Conservation (phyloP, 2,888 invertebrate species). For the Drosophila nigritarsus region DNA sequence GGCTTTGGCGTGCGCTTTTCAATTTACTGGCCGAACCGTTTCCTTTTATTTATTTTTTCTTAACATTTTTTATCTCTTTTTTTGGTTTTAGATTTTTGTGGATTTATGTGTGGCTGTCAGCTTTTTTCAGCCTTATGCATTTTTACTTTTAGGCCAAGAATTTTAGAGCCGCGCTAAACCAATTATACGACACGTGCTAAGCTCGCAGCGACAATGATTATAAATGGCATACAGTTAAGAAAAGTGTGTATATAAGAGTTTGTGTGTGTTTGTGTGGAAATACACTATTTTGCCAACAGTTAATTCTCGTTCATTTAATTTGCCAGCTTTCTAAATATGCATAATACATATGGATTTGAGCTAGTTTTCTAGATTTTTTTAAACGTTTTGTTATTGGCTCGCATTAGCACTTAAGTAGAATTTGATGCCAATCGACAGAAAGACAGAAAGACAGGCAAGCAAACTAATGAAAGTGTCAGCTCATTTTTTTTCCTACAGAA, state of each 20-base stretch:
- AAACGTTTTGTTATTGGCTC: constrained; percentile 75
- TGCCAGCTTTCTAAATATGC: constrained; percentile 64
- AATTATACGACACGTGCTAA: constrained; percentile 64
- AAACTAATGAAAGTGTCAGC: constrained; percentile 64
- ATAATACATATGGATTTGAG: constrained; percentile 55
- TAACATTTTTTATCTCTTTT: constrained; percentile 20
- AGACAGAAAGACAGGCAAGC: background rate
- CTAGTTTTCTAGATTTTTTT: constrained; percentile 67
- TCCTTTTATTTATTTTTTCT: constrained; percentile 49
- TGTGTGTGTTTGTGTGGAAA: constrained; percentile 9
- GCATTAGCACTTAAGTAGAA: constrained; percentile 74
- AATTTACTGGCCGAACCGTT: constrained; percentile 69
- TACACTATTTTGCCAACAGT: constrained; percentile 45
- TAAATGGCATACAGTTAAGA: constrained; percentile 58
- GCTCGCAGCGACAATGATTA: constrained; percentile 31
- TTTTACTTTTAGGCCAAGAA: constrained; percentile 71
- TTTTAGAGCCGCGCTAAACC: constrained; percentile 50
- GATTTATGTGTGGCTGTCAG: constrained; percentile 73
- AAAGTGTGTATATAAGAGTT: background rate
- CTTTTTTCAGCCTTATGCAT: constrained; percentile 62
- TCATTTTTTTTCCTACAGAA: constrained; percentile 38
- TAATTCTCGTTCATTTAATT: constrained; percentile 61
- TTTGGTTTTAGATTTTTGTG: constrained; percentile 23
- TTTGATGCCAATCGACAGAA: constrained; percentile 66
- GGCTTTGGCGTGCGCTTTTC: constrained; percentile 78